phyloP scores from a whole-genome alignment of 2,797 vertebrate genomes.

The Fundulus diaphanus region DNA sequence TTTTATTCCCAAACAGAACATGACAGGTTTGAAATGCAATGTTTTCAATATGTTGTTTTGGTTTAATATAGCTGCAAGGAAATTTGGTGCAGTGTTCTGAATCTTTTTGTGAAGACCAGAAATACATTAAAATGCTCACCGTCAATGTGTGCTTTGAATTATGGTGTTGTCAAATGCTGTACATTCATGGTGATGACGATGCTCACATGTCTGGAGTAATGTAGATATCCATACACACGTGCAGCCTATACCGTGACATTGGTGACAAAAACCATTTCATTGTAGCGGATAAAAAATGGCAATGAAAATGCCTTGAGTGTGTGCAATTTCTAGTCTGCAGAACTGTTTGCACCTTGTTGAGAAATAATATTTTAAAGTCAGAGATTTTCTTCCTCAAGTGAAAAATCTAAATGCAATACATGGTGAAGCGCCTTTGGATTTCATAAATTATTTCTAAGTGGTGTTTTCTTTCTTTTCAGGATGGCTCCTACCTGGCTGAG shows the following conservation, averaged over 20 bases:
- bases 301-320: neutral
- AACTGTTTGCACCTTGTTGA: neutral
- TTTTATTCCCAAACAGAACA: too few relatives aligned
- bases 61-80: too few relatives aligned
- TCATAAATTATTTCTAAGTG: neutral
- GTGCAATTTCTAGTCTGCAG: neutral
- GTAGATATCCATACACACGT: neutral
- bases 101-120: too few relatives aligned
- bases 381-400: neutral
- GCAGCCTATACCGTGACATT: neutral
- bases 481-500: constrained; percentile 99
- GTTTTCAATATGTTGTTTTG: too few relatives aligned
- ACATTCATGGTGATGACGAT: neutral
- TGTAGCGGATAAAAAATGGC: neutral
- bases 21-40: too few relatives aligned
- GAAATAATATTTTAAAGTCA: neutral
- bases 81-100: too few relatives aligned
- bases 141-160: neutral
- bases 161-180: neutral
- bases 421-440: neutral
- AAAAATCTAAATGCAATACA: neutral
- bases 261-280: neutral
- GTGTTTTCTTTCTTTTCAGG: constrained; percentile 83
- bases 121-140: too few relatives aligned
- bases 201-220: neutral